A percentile compares a stretch with the other conserved stretches of the same genome.
Evolutionary conservation across 2,113 vertebrate species (phyloP).

Genomic region (Butorides virescens): DNA sequence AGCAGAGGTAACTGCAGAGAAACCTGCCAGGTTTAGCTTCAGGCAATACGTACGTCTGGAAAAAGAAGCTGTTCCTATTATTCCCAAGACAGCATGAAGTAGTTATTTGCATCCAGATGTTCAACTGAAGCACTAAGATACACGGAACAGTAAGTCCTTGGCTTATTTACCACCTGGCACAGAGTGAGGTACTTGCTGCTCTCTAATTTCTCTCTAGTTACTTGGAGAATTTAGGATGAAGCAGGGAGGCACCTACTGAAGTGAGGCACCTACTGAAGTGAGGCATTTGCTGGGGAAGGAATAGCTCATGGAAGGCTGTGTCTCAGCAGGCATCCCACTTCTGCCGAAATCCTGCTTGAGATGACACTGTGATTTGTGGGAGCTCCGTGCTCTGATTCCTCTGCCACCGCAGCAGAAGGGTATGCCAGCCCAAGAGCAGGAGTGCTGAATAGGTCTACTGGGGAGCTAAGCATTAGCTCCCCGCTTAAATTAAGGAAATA

Average conservation of each 20-base stretch:
- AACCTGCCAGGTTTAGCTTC: neutral
- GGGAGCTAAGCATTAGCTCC: neutral
- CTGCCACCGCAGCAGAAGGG: neutral
- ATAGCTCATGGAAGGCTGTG: neutral
- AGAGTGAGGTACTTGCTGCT: neutral
- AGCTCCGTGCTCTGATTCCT: neutral
- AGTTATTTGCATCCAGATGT: constrained; percentile 30
- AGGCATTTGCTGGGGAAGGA: neutral
- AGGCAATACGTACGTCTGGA: neutral
- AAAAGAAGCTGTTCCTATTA: neutral
- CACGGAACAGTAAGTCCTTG: neutral
- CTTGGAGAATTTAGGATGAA: neutral
- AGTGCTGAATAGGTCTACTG: neutral
- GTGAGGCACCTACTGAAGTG: neutral
- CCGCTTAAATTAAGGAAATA: neutral
- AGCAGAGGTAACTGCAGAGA: neutral
- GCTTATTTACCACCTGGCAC: constrained; percentile 11
- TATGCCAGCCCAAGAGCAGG: neutral
- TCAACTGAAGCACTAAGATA: neutral
- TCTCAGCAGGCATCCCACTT: neutral
- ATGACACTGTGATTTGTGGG: neutral
- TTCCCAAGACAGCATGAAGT: neutral
- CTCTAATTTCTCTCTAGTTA: neutral
- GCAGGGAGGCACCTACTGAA: neutral
- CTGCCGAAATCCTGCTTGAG: neutral